Evolutionary conservation across 2,113 vertebrate species (phyloP).

Genomic region (Gavialis gangeticus): DNA sequence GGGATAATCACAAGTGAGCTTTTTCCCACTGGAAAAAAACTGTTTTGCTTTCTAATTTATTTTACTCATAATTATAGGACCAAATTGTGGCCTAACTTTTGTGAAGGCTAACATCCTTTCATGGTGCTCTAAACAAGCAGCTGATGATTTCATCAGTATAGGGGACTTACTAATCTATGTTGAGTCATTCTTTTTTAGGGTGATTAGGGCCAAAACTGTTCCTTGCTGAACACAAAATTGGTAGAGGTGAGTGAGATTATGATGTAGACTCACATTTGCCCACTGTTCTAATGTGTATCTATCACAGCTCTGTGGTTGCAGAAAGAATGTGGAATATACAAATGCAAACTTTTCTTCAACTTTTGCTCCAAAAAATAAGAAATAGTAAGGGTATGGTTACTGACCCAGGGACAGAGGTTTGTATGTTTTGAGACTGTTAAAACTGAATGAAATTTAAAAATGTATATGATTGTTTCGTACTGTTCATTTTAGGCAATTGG

Average conservation of each 20-base stretch:
- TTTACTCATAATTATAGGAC: not conserved
- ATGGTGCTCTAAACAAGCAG: not conserved
- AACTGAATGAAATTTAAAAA: not conserved
- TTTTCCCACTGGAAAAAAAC: not conserved
- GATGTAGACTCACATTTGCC: not conserved
- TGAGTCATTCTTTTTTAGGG: not conserved
- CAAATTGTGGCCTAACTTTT: not conserved
- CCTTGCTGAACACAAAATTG: not conserved
- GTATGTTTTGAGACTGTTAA: not conserved
- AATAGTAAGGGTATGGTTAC: not conserved
- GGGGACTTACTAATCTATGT: not conserved
- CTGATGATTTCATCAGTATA: not conserved
- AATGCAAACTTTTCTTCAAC: not conserved
- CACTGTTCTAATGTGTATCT: not conserved
- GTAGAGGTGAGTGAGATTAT: not conserved
- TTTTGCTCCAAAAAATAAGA: not conserved
- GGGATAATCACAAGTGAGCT: not conserved
- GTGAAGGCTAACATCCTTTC: not conserved
- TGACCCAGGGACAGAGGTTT: not conserved
- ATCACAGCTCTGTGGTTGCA: not conserved
- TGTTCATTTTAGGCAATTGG: not conserved
- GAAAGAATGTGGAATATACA: not conserved
- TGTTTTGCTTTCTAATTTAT: not conserved
- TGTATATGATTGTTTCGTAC: not conserved
- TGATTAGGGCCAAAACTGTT: not conserved